phyloP scores from a whole-genome alignment of 1,140 invertebrate species.

The Spodoptera frugiperda region DNA sequence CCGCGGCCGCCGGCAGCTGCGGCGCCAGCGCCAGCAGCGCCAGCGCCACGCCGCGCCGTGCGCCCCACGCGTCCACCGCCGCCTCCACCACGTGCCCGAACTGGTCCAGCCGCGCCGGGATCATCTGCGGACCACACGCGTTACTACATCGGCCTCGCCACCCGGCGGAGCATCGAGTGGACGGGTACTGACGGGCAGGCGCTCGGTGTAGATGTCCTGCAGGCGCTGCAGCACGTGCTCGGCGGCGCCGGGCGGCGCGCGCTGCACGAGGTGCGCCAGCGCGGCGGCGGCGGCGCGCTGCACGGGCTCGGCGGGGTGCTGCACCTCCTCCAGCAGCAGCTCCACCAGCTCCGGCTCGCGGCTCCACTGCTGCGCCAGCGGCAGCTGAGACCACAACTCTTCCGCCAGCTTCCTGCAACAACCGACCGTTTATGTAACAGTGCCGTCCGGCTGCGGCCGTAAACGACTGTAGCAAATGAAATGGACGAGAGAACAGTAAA shows the following conservation, averaged over 20 bases:
- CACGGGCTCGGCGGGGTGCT: conserved; percentile 92
- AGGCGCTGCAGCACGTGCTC: conserved; percentile 88
- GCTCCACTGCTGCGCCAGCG: conserved; percentile 64
- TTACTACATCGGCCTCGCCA: too few relatives aligned
- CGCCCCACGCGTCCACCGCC: conserved; percentile 95
- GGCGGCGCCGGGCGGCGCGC: conserved; percentile 69
- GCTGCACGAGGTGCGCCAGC: conserved; percentile 89
- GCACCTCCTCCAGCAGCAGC: conserved; percentile 91
- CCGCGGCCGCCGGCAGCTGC: conserved; percentile 89
- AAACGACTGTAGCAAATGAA: too few relatives aligned
- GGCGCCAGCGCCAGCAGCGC: conserved; percentile 91
- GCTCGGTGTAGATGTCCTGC: conserved; percentile 92
- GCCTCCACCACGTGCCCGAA: conserved; percentile 96
- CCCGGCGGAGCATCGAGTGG: too few relatives aligned
- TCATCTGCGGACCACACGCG: conserved; percentile 86
- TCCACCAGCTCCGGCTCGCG: conserved; percentile 87
- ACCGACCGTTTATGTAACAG: too few relatives aligned
- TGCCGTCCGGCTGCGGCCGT: too few relatives aligned
- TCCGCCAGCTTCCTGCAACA: conserved; percentile 87
- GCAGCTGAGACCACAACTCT: conserved; percentile 88
- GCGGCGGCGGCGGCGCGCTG: conserved; percentile 92
- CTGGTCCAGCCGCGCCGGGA: conserved; percentile 95
- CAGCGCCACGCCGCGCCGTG: conserved; percentile 94
- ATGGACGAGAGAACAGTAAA: not conserved
- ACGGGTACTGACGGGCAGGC: conserved; percentile 85